Base-by-base conservation (phyloP, 2,113 vertebrate genomes). In the Charina bottae region DNA sequence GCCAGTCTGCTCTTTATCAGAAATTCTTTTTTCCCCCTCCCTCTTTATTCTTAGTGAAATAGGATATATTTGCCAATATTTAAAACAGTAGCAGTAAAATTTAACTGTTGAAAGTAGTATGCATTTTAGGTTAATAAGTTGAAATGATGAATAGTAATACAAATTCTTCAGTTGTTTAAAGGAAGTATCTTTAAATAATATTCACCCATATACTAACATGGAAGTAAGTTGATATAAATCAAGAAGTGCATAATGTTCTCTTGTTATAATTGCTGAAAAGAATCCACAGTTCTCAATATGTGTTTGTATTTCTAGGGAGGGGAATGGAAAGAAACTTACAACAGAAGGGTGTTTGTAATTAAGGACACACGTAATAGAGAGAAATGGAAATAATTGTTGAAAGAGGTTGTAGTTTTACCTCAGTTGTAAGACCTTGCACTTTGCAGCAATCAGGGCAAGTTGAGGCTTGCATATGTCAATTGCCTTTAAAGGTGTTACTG, bases 391-490 rank as follows among this genome's bases (percentile, higher is more conserved):
- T 88, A 46, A 10, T 94, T 94, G 62, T 89, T 94, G 72, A 64
- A 93, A 88, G 93, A 92, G 91, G 23, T 92, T 26, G 93, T n/a
- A 88, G 0, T 17, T 89, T 26, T 87, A 64, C n/a, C 94, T 92
- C 53, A 94, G 84, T 96, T 93, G 60, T 93, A 93, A 90, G 94
- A 87, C 91, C 87, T 3, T 94, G 33, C 91, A 89, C 53, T 15
- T 94, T 55, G 2, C 64, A 84, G 54, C 21, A 56, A 72, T 90
- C 86, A 87, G 60, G 85, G 37, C 9, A 96, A 93, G 92, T 64
- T 90, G 92, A 95, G 90, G 78, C 92, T 94, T 96, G 90, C 91
- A 96, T 2, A 49, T 37, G 78, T 94, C 19, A 68, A 84, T 54
- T 92, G 0, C 83, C 90, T 95, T 95, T 92, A 92, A 92, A 94